Evolutionary conservation across 2,888 invertebrate genomes (phyloP), one percentile per base, ranked within the genome.

Genomic region (Myopa tessellatipennis): DNA sequence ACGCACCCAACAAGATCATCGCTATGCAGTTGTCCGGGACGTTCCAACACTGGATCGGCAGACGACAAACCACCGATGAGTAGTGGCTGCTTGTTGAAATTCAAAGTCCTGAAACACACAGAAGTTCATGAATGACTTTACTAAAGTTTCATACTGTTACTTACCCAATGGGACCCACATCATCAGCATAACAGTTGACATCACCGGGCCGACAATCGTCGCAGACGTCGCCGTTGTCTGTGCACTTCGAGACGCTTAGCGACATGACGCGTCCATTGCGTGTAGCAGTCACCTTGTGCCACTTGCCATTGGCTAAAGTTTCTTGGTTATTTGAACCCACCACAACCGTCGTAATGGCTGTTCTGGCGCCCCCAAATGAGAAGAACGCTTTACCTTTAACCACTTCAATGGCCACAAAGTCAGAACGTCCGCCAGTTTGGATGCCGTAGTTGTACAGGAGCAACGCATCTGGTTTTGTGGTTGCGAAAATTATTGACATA

Each of bases 1-100:
- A 98, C 93, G 86, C 98, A 98, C 6, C 98, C 98, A 18, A 98
- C 94, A 79, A 98, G 93, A 87, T 98, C 98, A 86, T 98, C 97
- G 0, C 97, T 94, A 84, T 94, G 94, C 60, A 98, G 93, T 89
- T 98, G 97, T 0, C 96, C 96, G 0, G 96, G 96, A 67, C 97
- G 92, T 87, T 97, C 96, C 40, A 97, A 89, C 0, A 97, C 93
- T 16, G 96, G 95, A 89, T 96, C 96, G 0, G 97, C 95, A 82
- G 93, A 93, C 68, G 92, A 91, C 55, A 98, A 90, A 8, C 98
- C 98, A 36, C 98, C 98, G 81, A 98, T 91, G 68, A 95, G 91
- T 78, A 98, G 90, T 0, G 94, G 95, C 85, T 96, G 95, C 83
- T 95, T 95, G 90, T 97, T 96, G 89, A 97, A 97, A 87, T 96